A percentile compares a stretch with the other conserved stretches of the same genome.
phyloP scores from a whole-genome alignment of 2,888 invertebrate genomes.

The Andrena fulva region DNA sequence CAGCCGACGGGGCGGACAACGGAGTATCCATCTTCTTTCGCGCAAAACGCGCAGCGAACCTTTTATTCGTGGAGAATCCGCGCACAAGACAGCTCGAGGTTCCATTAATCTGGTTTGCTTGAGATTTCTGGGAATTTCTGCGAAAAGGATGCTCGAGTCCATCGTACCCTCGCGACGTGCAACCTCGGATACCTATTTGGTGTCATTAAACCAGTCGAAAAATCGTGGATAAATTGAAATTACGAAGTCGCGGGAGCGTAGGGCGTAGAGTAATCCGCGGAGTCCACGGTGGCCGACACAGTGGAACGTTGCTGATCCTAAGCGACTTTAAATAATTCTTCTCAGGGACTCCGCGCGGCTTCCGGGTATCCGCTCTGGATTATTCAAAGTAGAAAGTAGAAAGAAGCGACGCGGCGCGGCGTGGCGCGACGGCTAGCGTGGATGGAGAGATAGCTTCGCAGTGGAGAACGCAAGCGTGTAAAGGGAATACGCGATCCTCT shows the following conservation, averaged over 20 bases:
- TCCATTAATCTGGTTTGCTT: slow-evolving; percentile 18
- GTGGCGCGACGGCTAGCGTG: slow-evolving; percentile 14
- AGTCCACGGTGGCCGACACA: slow-evolving; percentile 16
- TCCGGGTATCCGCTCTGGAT: slow-evolving; percentile 53
- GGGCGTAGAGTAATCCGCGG: background rate
- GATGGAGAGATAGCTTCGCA: slow-evolving; percentile 40
- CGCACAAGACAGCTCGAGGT: background rate
- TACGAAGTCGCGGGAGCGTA: slow-evolving; percentile 28
- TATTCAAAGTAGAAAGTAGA: slow-evolving; percentile 57
- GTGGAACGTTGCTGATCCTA: slow-evolving; percentile 45
- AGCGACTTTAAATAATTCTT: slow-evolving; percentile 66
- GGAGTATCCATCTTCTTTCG: too few species aligned
- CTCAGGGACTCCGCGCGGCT: slow-evolving; percentile 29
- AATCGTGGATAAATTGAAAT: slow-evolving; percentile 33
- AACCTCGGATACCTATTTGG: background rate
- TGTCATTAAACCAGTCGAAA: slow-evolving; percentile 14
- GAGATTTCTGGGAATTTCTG: background rate
- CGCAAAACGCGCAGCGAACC: too few species aligned
- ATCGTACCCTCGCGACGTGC: background rate
- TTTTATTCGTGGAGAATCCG: too few species aligned
- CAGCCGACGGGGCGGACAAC: too few species aligned
- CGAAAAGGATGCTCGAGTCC: background rate
- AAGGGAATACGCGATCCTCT: slow-evolving; percentile 50
- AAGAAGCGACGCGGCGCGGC: background rate
- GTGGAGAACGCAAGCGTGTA: slow-evolving; percentile 28